Percentiles rank a stretch among this genome's conserved stretches.
Conservation (phyloP, 2,113 vertebrate species). For the Haliaeetus leucogaster region DNA sequence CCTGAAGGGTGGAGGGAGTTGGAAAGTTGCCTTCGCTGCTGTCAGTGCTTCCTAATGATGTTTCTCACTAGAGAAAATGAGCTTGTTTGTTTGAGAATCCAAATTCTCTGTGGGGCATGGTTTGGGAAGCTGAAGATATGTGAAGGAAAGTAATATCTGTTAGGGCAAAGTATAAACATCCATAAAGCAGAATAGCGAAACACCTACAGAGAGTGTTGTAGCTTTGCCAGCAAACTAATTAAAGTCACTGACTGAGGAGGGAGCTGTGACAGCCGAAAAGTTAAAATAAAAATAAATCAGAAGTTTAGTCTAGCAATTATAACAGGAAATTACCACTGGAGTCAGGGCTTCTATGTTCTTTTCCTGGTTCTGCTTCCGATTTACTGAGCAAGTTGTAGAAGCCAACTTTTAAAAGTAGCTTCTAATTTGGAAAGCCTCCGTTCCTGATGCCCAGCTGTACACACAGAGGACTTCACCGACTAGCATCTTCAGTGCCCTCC, state of each 20-base stretch:
- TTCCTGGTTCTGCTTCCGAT: constrained; percentile 23
- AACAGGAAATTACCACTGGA: neutral
- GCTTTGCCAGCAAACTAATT: constrained; percentile 36
- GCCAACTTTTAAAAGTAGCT: neutral
- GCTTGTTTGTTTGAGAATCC: constrained; percentile 7
- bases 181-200: constrained; percentile 13
- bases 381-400: neutral
- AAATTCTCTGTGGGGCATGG: neutral
- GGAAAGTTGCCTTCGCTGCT: neutral
- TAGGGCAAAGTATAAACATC: neutral
- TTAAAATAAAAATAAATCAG: constrained; percentile 52
- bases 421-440: neutral
- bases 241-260: neutral
- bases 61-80: constrained; percentile 30
- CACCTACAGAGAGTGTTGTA: constrained; percentile 19
- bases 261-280: neutral
- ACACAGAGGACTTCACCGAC: neutral
- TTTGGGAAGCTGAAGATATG: constrained; percentile 29
- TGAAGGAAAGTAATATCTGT: neutral
- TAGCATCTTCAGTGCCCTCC: neutral
- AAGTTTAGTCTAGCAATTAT: constrained; percentile 28
- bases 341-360: neutral
- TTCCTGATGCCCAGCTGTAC: neutral
- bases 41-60: constrained; percentile 29
- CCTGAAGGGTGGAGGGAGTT: constrained; percentile 1